Evolutionary conservation across 2,113 vertebrate species (phyloP).

Genomic region (Gymnogyps californianus): DNA sequence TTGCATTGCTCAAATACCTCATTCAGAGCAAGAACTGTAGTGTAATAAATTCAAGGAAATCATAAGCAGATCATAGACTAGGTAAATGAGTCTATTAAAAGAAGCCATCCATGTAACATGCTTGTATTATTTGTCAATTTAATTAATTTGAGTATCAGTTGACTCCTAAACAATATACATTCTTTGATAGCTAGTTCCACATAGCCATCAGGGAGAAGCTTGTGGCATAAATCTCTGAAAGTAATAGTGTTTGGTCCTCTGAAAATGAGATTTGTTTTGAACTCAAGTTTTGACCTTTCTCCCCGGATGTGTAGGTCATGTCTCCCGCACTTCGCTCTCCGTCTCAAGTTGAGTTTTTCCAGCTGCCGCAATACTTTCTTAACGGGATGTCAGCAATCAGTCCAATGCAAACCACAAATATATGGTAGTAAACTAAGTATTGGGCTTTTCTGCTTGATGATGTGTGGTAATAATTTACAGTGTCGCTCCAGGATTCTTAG

Average conservation of each 20-base stretch:
- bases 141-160: background rate
- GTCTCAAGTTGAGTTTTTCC: background rate
- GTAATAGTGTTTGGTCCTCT: background rate
- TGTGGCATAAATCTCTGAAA: background rate
- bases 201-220: background rate
- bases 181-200: background rate
- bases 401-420: background rate
- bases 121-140: background rate
- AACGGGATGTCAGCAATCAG: background rate
- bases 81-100: background rate
- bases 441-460: background rate
- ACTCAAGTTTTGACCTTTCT: background rate
- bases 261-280: background rate
- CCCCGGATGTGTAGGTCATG: rapidly evolving
- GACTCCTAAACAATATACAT: background rate
- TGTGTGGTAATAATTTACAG: background rate
- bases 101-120: background rate
- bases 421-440: background rate
- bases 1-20: background rate
- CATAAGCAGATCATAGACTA: background rate
- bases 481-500: background rate
- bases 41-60: background rate
- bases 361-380: background rate
- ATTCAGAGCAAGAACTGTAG: background rate
- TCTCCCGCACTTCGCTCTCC: background rate